These are phyloP conservation scores for Belonocnema kinseyi DNA, from an alignment of 1,140 invertebrate species.

Conservation along the genomic window DNA sequence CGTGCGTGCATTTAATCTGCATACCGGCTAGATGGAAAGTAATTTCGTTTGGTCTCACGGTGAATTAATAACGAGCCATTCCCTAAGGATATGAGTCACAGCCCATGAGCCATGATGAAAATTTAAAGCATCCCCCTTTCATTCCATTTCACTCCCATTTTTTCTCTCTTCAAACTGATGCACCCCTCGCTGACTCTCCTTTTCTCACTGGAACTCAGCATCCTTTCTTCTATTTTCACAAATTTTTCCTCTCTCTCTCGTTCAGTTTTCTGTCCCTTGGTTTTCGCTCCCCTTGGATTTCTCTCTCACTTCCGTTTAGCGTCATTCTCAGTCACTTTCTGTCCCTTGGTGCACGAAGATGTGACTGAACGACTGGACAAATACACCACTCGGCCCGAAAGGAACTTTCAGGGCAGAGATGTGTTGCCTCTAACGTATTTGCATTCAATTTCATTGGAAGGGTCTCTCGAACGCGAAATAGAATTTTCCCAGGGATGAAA, in stretches of 20 bases:
- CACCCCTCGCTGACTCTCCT: not conserved
- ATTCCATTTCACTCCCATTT: conserved; percentile 4
- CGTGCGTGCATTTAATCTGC: conserved; percentile 38
- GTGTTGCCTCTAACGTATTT: conserved; percentile 39
- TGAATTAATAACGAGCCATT: conserved; percentile 41
- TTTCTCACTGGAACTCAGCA: conserved; percentile 31
- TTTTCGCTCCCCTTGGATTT: not conserved
- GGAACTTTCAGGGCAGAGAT: conserved; percentile 21
- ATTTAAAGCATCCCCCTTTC: conserved; percentile 20
- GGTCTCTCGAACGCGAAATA: conserved; percentile 31
- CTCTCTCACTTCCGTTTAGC: not conserved
- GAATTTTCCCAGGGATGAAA: conserved; percentile 12
- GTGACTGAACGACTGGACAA: conserved; percentile 38
- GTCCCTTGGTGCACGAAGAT: conserved; percentile 30
- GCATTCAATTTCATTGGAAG: conserved; percentile 41
- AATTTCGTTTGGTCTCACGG: conserved; percentile 42
- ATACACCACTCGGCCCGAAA: conserved; percentile 15
- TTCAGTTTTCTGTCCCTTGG: not conserved
- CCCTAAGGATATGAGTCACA: conserved; percentile 37
- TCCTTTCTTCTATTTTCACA: conserved; percentile 28
- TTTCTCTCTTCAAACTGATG: conserved; percentile 23
- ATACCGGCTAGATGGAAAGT: conserved; percentile 39
- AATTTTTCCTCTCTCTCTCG: not conserved
- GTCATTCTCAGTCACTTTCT: conserved; percentile 15
- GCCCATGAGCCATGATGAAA: conserved; percentile 18